These are phyloP conservation scores for Melanotus villosus DNA, from an alignment of 2,888 invertebrate species.

Conservation along the genomic window DNA sequence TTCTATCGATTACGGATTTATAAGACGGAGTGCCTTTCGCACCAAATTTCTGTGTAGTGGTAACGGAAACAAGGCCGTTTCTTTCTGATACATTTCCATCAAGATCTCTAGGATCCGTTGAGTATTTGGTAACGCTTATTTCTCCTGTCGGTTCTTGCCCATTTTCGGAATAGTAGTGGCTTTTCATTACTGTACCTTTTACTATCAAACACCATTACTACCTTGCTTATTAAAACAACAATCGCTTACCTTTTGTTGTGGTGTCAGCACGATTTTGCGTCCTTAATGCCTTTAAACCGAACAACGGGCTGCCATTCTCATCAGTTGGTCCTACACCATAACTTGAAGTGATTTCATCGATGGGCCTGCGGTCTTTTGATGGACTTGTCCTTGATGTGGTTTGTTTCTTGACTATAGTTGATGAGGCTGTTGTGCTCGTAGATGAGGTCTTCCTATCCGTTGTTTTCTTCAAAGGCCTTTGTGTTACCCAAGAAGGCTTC, in stretches of 20 bases:
- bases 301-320: slow-evolving; percentile 83
- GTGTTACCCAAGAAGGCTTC: slow-evolving; percentile 76
- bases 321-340: slow-evolving; percentile 89
- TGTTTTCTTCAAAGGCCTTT: slow-evolving; percentile 73
- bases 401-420: slow-evolving; percentile 57
- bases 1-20: slow-evolving; percentile 57
- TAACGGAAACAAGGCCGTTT: slow-evolving; percentile 62
- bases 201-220: too few relatives aligned
- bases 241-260: slow-evolving; percentile 77
- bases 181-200: slow-evolving; percentile 79
- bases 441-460: slow-evolving; percentile 59
- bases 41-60: slow-evolving; percentile 67
- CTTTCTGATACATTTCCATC: slow-evolving; percentile 53
- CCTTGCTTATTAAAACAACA: background rate
- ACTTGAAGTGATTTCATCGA: slow-evolving; percentile 82
- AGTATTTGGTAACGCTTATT: slow-evolving; percentile 80
- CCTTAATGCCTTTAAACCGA: slow-evolving; percentile 82
- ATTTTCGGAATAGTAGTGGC: slow-evolving; percentile 79
- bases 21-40: slow-evolving; percentile 63
- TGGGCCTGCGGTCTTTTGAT: slow-evolving; percentile 65
- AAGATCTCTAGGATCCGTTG: slow-evolving; percentile 75
- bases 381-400: slow-evolving; percentile 64
- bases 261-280: slow-evolving; percentile 74
- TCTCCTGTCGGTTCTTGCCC: slow-evolving; percentile 79
- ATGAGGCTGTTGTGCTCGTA: slow-evolving; percentile 45